Conservation (phyloP, 2,888 invertebrate species). For the Sphinx pinastri region DNA sequence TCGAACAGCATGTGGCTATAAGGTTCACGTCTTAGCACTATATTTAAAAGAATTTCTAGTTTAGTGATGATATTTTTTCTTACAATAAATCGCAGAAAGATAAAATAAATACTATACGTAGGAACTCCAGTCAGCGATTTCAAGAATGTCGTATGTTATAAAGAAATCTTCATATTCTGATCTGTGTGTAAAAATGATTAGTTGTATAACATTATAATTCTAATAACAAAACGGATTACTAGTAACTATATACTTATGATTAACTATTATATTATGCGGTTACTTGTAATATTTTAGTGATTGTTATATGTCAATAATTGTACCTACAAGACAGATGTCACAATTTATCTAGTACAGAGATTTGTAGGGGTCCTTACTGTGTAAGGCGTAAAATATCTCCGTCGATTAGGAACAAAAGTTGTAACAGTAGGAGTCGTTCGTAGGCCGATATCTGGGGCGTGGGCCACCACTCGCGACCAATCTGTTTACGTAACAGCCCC, state of each 20-base stretch:
- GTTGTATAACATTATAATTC: too few relatives aligned
- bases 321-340: background rate
- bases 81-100: too few relatives aligned
- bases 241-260: too few relatives aligned
- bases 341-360: background rate
- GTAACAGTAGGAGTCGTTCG: constrained; percentile 66
- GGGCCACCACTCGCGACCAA: constrained; percentile 77
- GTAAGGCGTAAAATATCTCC: constrained; percentile 54
- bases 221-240: too few relatives aligned
- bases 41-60: background rate
- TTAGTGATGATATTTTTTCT: background rate
- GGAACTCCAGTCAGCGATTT: too few relatives aligned
- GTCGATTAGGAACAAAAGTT: constrained; percentile 65
- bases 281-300: background rate
- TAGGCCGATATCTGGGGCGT: constrained; percentile 72
- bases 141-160: too few relatives aligned
- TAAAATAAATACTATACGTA: too few relatives aligned
- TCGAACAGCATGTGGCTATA: constrained; percentile 37
- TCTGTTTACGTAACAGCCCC: constrained; percentile 84
- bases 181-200: too few relatives aligned
- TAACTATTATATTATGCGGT: too few relatives aligned
- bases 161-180: too few relatives aligned
- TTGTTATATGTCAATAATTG: background rate
- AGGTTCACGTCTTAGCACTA: background rate
- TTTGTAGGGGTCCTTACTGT: constrained; percentile 35